Percentiles rank a stretch among this genome's conserved stretches.
These are phyloP conservation scores for Anorthoa munda DNA, from an alignment of 2,888 invertebrate genomes.

Conservation along the genomic window DNA sequence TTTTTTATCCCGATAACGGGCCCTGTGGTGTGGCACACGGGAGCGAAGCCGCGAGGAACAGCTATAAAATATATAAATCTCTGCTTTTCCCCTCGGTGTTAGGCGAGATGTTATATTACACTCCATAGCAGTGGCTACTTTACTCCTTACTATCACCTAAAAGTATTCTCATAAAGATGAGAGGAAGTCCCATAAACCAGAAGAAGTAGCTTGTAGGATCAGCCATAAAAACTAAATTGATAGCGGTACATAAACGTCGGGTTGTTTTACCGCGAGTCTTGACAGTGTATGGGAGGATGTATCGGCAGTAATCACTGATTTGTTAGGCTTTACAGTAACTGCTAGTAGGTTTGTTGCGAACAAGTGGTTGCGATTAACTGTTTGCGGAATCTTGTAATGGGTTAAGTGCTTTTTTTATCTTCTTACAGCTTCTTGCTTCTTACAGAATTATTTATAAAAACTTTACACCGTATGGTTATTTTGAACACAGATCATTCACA, in stretches of 20 bases:
- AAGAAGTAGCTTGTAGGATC: slow-evolving; percentile 30
- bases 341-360: neutral
- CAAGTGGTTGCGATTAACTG: slow-evolving; percentile 14
- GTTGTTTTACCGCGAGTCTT: slow-evolving; percentile 30
- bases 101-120: neutral
- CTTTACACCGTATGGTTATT: too few relatives aligned
- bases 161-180: slow-evolving; percentile 11
- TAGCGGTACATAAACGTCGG: slow-evolving; percentile 43
- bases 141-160: neutral
- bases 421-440: neutral
- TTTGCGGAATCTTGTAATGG: neutral
- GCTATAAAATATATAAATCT: too few relatives aligned
- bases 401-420: neutral
- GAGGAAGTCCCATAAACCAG: slow-evolving; percentile 48
- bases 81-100: too few relatives aligned
- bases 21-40: too few relatives aligned
- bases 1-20: too few relatives aligned
- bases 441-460: neutral
- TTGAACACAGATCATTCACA: too few relatives aligned
- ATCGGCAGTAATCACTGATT: slow-evolving; percentile 47
- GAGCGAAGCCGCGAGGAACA: too few relatives aligned
- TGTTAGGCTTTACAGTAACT: slow-evolving; percentile 39
- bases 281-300: slow-evolving; percentile 5
- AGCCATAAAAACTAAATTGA: slow-evolving; percentile 53
- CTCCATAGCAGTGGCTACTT: neutral